Conservation (phyloP, 2,888 invertebrate species). For the Patella caerulea region DNA sequence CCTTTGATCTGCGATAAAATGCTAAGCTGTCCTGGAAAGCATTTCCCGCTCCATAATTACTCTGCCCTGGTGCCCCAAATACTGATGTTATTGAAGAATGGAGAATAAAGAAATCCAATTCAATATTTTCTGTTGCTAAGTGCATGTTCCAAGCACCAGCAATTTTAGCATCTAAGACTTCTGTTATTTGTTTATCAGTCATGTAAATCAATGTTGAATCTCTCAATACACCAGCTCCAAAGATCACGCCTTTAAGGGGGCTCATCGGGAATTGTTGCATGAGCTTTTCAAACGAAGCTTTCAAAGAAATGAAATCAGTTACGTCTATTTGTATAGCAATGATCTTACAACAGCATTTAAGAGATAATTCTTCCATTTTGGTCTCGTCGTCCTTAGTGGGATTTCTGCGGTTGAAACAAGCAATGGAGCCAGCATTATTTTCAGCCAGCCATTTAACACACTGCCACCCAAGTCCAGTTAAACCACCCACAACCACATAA, state of each 20-base stretch:
- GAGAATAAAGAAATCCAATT: slow-evolving; percentile 55
- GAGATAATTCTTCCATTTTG: slow-evolving; percentile 30
- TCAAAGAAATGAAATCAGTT: slow-evolving; percentile 36
- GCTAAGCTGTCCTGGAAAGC: slow-evolving; percentile 55
- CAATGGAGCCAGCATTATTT: slow-evolving; percentile 42
- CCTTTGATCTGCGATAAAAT: slow-evolving; percentile 42
- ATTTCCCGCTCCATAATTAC: slow-evolving; percentile 57
- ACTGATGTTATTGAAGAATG: slow-evolving; percentile 56
- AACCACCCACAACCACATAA: slow-evolving; percentile 50
- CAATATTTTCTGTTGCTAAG: slow-evolving; percentile 36
- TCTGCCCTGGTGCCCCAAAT: slow-evolving; percentile 53
- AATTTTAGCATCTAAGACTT: slow-evolving; percentile 49
- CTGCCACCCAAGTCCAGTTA: slow-evolving; percentile 55
- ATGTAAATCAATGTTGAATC: slow-evolving; percentile 38
- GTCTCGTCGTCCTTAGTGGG: slow-evolving; percentile 16
- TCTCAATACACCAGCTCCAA: slow-evolving; percentile 50
- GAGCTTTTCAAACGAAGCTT: slow-evolving; percentile 33
- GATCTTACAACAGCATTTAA: slow-evolving; percentile 32
- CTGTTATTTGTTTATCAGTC: slow-evolving; percentile 36
- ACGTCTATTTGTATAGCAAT: slow-evolving; percentile 43
- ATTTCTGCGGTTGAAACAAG: slow-evolving; percentile 37
- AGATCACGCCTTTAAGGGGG: slow-evolving; percentile 53
- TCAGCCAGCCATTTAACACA: slow-evolving; percentile 37
- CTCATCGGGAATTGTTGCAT: slow-evolving; percentile 18
- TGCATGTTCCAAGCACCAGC: slow-evolving; percentile 58